A percentile compares a stretch with the other conserved stretches of the same genome.
These are phyloP conservation scores for Ia io DNA, from an alignment of 2,113 vertebrate genomes.

Conservation along the genomic window DNA sequence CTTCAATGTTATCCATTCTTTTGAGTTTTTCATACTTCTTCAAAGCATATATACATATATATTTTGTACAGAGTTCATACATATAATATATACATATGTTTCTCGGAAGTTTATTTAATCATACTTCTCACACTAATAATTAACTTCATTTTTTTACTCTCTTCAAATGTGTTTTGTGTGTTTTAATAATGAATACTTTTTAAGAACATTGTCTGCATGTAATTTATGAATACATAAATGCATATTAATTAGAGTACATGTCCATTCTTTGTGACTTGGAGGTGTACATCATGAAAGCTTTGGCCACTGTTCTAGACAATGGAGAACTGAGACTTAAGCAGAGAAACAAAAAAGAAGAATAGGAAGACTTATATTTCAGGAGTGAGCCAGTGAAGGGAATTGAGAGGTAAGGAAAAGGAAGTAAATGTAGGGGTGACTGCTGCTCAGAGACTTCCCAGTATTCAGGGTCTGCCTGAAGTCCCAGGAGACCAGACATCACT, in stretches of 20 bases:
- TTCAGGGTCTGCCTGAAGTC: too few species aligned
- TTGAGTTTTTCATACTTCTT: background rate
- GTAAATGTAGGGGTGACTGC: fast-evolving
- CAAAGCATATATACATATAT: background rate
- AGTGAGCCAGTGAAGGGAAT: background rate
- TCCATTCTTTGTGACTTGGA: background rate
- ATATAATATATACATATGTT: background rate
- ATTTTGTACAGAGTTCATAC: background rate
- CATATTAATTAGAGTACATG: too few species aligned
- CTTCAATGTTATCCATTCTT: background rate
- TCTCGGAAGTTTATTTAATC: background rate
- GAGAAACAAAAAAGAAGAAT: background rate
- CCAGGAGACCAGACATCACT: background rate
- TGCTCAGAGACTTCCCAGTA: background rate
- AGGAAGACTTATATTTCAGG: background rate
- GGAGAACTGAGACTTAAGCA: background rate
- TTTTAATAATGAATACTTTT: background rate
- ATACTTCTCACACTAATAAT: background rate
- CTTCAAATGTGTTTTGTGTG: background rate
- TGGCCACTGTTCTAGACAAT: background rate
- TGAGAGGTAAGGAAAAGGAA: too few species aligned
- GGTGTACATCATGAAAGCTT: background rate
- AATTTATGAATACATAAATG: background rate
- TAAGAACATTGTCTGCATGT: background rate
- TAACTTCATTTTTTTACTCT: background rate